Base-by-base conservation (phyloP, 2,888 invertebrate genomes). In the Ischnura elegans region DNA sequence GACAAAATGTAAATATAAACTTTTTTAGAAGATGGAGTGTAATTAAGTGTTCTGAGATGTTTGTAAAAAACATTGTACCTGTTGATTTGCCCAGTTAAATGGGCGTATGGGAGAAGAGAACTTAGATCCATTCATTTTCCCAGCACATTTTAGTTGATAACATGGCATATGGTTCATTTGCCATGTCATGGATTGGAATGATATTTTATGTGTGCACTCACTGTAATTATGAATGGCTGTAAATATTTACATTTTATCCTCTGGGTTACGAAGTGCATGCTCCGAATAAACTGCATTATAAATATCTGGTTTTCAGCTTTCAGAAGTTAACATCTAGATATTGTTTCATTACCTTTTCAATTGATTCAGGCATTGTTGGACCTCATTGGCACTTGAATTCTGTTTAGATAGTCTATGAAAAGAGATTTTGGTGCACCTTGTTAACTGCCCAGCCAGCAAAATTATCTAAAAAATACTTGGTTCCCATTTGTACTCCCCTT, bases 41-140 rank as follows among this genome's bases (percentile, higher is more conserved):
- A n/a, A 25, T 86, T 45, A 86, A 19, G 43, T 85, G 43, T 85
- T 85, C 36, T 25, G 21, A 85, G 86, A 86, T 86, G 86, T 86
- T 86, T 86, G 42, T 76, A 86, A n/a, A 45, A 86, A 86, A 86
- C 86, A 86, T 86, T 86, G 86, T 86, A 86, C 86, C 86, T 86
- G 86, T 86, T 86, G n/a, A 86, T 86, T 86, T 46, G n/a, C 86
- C 86, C 86, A 86, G 86, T 86, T 86, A 46, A 86, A 86, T 86
- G 86, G 86, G 86, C 46, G n/a, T 86, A 45, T 43, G 86, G 86
- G 86, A n/a, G n/a, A 86, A 86, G 86, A 45, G 86, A n/a, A 21
- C 45, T 86, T 6, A 25, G 46, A 5, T 13, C 25, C 21, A n/a
- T 46, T 10, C 6, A 45, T 85, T 43, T 46, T 46, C 86, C 25